Evolutionary conservation across 2,888 invertebrate genomes (phyloP), one percentile per base, ranked within the genome.

Genomic region (Nomada hirtipes): DNA sequence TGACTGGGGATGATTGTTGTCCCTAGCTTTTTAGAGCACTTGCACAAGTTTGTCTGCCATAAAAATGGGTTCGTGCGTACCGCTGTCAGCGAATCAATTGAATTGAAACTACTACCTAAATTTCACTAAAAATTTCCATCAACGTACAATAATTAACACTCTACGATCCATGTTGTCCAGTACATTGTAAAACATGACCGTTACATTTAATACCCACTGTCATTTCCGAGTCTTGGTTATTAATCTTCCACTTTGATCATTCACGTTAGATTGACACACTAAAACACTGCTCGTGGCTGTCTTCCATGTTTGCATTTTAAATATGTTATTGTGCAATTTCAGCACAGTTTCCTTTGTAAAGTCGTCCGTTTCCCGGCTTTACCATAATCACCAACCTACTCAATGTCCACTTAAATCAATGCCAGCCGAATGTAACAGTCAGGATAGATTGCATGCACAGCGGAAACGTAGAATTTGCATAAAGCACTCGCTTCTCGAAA

Each of bases 381-480:
- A 26, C 13, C 15, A 20, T 71, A 61, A 71, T 61, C n/a, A 4
- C 26, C n/a, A 2, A 18, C 7, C 23, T 1, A 18, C 23, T 47
- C 20, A 36, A 50, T 18, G 55, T 10, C 36, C 15, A 42, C 50
- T 42, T 59, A 67, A 74, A 36, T 60, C 42, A 68, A 42, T 67
- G 4, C 13, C 23, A n/a, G 10, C 50, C 4, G 68, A 64, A 55
- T 47, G 50, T 53, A 63, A 63, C 68, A 20, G 55, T 13, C 50
- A 52, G 57, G 52, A 69, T 53, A 76, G 52, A 77, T 73, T 59
- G 23, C 57, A 18, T 7, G 23, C 10, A 23, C n/a, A 52, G 18
- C 15, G 52, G 47, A 65, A 77, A 77, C 29, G 10, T 44, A 47
- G 29, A 57, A 75, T 75, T 65, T 65, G 69, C 79, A 61, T 78